Base-by-base conservation (phyloP, 2,888 invertebrate species). In the Drosophila monieri region DNA sequence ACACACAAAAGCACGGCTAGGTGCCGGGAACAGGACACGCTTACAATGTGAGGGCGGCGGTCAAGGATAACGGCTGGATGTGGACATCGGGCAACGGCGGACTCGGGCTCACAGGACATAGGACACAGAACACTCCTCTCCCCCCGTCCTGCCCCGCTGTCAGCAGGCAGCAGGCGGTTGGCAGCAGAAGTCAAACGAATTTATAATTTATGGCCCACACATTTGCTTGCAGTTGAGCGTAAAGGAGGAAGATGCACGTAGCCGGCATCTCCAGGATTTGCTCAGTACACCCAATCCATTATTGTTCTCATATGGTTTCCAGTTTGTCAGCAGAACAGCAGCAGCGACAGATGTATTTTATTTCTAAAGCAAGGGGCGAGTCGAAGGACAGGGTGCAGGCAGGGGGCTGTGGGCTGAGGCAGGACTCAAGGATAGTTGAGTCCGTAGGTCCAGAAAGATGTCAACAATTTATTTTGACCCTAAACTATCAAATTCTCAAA, bases 151-250 rank as follows among this genome's bases (percentile, higher is more conserved):
- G 37, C 49, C 44, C 35, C 48, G 27, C 57, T 64, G 60, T 78
- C 88, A 73, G 85, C 74, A 88, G 77, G 66, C 62, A 69, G 69
- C 58, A 57, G 58, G 62, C 74, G 27, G 60, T 37, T 30, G 57
- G 73, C 58, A 73, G 73, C 83, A 81, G 88, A 85, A 85, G 87
- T 85, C 85, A 87, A 85, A 81, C 85, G 88, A 85, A 85, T 85
- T 81, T 85, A 83, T 85, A 85, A 85, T 85, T 85, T 85, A 85
- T 87, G 61, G 74, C 70, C 58, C 30, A 71, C 59, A 81, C 84
- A 84, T 88, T 87, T 71, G 70, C 78, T 83, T 64, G 88, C 84
- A 85, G 76, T 87, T 78, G 78, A 87, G 74, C 85, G 62, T 78
- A 70, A 85, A 73, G 71, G 75, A 69, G 71, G 39, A 65, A 30